These are phyloP conservation scores for Nothoprocta perdicaria DNA, from an alignment of 2,113 vertebrate species.

Conservation along the genomic window DNA sequence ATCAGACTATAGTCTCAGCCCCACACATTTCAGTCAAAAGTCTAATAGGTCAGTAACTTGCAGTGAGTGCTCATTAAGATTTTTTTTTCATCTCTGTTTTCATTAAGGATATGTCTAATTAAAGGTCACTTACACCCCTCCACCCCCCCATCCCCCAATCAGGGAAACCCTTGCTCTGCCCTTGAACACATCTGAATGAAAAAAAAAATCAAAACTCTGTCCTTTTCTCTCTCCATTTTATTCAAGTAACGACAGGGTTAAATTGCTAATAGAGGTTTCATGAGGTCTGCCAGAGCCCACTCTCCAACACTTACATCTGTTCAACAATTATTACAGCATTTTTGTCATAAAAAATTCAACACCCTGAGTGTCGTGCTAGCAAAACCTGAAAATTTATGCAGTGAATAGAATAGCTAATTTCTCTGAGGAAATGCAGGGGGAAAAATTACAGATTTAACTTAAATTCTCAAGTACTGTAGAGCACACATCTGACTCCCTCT, in stretches of 20 bases:
- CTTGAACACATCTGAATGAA: not conserved
- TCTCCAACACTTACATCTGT: constrained; percentile 98
- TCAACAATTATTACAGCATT: constrained; percentile 99
- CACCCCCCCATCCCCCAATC: not conserved
- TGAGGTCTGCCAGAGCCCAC: constrained; percentile 91
- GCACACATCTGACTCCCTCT: constrained; percentile 80
- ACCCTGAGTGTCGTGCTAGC: constrained; percentile 92
- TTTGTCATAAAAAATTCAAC: constrained; percentile 99
- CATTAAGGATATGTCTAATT: constrained; percentile 20
- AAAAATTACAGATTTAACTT: constrained; percentile 90
- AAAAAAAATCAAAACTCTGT: not conserved
- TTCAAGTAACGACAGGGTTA: constrained; percentile 83
- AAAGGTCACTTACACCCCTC: not conserved
- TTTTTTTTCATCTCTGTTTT: not conserved
- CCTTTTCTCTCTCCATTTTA: constrained; percentile 19
- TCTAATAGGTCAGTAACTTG: not conserved
- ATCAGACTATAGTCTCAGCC: not conserved
- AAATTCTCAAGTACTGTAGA: constrained; percentile 85
- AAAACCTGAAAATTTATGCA: constrained; percentile 98
- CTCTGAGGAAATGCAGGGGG: constrained; percentile 90
- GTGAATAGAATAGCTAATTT: constrained; percentile 97
- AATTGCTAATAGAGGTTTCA: constrained; percentile 94
- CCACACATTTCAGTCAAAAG: not conserved
- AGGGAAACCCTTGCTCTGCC: not conserved
- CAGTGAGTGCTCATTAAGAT: not conserved